Percentiles rank a stretch among this genome's conserved stretches.
These are phyloP conservation scores for Mesocricetus auratus DNA, from an alignment of 2,113 vertebrate species.

Conservation along the genomic window DNA sequence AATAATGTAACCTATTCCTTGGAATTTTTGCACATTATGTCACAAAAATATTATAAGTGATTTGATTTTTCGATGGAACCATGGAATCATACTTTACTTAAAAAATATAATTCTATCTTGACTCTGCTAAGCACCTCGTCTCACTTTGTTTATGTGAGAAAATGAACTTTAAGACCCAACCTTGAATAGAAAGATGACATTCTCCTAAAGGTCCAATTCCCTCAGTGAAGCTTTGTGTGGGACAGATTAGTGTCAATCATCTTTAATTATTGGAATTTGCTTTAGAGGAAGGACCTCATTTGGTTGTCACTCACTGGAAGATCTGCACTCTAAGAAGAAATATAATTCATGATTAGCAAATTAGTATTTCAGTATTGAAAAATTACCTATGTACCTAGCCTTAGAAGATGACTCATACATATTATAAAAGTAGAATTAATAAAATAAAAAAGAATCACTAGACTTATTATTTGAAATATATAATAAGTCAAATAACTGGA, in stretches of 20 bases:
- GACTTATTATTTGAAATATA: conserved; percentile 30
- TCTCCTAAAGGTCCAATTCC: background rate
- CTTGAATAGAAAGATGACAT: background rate
- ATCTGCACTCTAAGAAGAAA: background rate
- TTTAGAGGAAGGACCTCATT: conserved; percentile 17
- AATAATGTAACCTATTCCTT: background rate
- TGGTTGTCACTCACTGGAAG: background rate
- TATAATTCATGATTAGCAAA: conserved; percentile 28
- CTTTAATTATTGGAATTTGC: background rate
- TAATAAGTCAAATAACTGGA: background rate
- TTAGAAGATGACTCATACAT: background rate
- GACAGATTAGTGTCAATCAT: background rate
- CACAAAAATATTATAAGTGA: background rate
- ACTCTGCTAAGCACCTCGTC: background rate
- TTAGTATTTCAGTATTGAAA: background rate
- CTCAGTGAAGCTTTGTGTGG: background rate
- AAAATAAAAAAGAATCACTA: background rate
- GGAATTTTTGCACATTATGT: background rate
- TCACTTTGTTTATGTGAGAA: conserved; percentile 21
- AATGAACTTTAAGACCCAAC: conserved; percentile 49
- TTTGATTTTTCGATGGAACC: conserved; percentile 1
- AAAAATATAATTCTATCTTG: conserved; percentile 53
- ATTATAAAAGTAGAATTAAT: conserved; percentile 10
- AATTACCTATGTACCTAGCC: background rate
- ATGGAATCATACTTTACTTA: background rate